Conservation (phyloP, 2,888 invertebrate genomes). For the Tortricodes alternella region DNA sequence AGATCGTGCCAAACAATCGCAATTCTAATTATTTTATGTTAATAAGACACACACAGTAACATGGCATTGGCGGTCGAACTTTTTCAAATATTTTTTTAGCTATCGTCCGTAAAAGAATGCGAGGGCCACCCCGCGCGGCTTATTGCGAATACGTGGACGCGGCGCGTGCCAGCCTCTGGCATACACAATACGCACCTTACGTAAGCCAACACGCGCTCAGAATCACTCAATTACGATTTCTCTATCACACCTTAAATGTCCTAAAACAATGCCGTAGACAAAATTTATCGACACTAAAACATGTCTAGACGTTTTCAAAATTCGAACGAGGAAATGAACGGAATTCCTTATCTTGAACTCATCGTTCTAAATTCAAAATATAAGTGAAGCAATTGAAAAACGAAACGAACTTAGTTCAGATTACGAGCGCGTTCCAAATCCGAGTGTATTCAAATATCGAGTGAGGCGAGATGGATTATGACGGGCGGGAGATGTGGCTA, state of each 20-base stretch:
- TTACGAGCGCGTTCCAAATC: slow-evolving; percentile 78
- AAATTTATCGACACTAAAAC: slow-evolving; percentile 56
- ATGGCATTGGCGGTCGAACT: slow-evolving; percentile 27
- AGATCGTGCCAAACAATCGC: slow-evolving; percentile 17
- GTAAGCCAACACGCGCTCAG: slow-evolving; percentile 70
- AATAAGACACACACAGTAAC: slow-evolving; percentile 29
- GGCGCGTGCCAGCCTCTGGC: slow-evolving; percentile 62
- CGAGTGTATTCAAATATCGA: slow-evolving; percentile 80
- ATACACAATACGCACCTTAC: slow-evolving; percentile 56
- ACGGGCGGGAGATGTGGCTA: slow-evolving; percentile 58
- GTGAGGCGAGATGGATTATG: slow-evolving; percentile 71
- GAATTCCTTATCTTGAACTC: slow-evolving; percentile 62
- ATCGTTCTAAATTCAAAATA: slow-evolving; percentile 79
- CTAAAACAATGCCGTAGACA: slow-evolving; percentile 57
- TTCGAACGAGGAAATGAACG: slow-evolving; percentile 48
- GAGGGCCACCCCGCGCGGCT: slow-evolving; percentile 69
- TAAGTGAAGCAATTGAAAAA: slow-evolving; percentile 81
- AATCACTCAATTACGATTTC: slow-evolving; percentile 75
- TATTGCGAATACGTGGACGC: slow-evolving; percentile 62
- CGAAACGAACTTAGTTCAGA: slow-evolving; percentile 77
- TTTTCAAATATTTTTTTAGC: slow-evolving; percentile 39
- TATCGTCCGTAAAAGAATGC: slow-evolving; percentile 65
- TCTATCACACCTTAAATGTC: slow-evolving; percentile 65
- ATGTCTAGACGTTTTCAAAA: slow-evolving; percentile 59
- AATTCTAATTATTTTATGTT: slow-evolving; percentile 28